These are phyloP conservation scores for Hemicrepidius hirtus DNA, from an alignment of 2,888 invertebrate genomes.

Conservation along the genomic window DNA sequence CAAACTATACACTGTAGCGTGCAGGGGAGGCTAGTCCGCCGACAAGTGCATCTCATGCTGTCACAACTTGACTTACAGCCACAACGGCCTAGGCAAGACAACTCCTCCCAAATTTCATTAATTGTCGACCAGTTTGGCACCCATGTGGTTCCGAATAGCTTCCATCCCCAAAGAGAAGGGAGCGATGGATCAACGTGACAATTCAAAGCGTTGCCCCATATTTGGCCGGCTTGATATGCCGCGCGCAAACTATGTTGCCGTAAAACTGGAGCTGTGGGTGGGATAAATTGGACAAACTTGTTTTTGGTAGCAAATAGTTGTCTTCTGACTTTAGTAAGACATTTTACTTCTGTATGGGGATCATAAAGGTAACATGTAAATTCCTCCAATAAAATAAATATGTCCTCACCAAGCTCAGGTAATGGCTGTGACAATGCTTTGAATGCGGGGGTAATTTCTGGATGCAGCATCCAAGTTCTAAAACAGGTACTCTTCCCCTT, in stretches of 20 bases:
- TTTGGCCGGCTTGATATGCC: background rate
- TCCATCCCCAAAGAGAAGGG: background rate
- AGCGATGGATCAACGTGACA: background rate
- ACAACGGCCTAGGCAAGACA: background rate
- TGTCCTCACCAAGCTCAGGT: background rate
- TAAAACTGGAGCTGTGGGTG: background rate
- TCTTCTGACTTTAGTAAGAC: background rate
- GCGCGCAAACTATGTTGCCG: background rate
- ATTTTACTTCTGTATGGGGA: background rate
- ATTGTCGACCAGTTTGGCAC: background rate
- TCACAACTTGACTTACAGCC: background rate
- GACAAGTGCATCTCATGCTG: background rate
- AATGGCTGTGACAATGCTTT: background rate
- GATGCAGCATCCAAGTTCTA: background rate
- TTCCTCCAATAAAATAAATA: background rate
- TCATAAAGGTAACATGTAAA: background rate
- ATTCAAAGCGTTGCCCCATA: background rate
- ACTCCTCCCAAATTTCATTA: background rate
- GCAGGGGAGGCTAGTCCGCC: background rate
- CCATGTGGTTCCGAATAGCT: background rate
- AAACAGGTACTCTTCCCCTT: background rate
- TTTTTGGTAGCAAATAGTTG: conserved; percentile 5
- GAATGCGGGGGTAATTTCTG: background rate
- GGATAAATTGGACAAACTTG: conserved; percentile 7
- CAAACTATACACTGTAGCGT: background rate